phyloP scores from a whole-genome alignment of 1,140 invertebrate genomes.

The Caenorhabditis remanei region DNA sequence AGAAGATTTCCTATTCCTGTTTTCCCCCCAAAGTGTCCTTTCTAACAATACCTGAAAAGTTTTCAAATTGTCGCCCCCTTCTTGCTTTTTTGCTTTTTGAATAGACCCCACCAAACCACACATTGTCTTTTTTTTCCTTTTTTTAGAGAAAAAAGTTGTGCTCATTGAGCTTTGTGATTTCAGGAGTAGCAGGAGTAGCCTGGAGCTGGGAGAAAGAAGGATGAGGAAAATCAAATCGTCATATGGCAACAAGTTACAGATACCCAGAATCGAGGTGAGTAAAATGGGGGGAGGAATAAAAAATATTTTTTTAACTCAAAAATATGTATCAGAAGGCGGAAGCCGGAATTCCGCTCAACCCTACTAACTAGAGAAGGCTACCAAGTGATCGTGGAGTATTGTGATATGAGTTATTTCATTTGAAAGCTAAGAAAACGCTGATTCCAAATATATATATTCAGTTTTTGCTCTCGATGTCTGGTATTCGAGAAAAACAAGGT shows the following conservation, averaged over 20 bases:
- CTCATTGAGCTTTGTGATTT: constrained; percentile 19
- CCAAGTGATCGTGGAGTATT: too few species aligned
- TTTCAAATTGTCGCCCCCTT: background rate
- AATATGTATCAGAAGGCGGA: background rate
- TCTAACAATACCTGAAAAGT: constrained; percentile 9
- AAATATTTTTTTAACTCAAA: too few species aligned
- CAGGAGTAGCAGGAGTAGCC: background rate
- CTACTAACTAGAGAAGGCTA: too few species aligned
- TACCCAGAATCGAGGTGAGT: constrained; percentile 31
- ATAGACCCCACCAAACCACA: constrained; percentile 3
- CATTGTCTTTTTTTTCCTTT: background rate
- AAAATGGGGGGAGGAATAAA: too few species aligned
- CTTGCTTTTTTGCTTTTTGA: constrained; percentile 11
- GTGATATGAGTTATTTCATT: too few species aligned
- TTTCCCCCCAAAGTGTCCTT: background rate
- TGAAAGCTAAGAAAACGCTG: too few species aligned
- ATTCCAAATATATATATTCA: too few species aligned
- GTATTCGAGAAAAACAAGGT: too few species aligned
- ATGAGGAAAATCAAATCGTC: constrained; percentile 49
- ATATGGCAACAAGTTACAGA: constrained; percentile 22
- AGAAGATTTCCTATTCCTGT: too few species aligned
- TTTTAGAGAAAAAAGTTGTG: background rate
- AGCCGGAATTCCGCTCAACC: too few species aligned
- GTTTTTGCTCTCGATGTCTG: too few species aligned
- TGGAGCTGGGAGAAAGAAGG: background rate